phyloP scores from a whole-genome alignment of 2,888 invertebrate species.

The Fragum whitleyi region DNA sequence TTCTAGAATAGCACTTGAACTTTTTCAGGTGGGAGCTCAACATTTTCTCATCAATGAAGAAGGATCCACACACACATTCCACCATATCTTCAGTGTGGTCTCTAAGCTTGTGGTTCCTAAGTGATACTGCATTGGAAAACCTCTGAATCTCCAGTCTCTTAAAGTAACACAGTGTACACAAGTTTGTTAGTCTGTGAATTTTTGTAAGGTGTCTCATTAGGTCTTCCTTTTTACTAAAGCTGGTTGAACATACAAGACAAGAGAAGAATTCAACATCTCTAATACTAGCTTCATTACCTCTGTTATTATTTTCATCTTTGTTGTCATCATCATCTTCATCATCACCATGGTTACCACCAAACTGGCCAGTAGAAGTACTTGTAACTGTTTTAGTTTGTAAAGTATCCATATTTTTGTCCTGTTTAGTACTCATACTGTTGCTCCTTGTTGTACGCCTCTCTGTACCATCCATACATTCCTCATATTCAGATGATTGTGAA shows the following conservation, averaged over 20 bases:
- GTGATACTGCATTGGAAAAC: slow-evolving; percentile 60
- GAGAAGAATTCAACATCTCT: slow-evolving; percentile 32
- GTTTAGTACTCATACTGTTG: too few species aligned
- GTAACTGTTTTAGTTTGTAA: too few species aligned
- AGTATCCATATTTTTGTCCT: too few species aligned
- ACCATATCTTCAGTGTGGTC: slow-evolving; percentile 57
- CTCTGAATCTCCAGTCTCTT: slow-evolving; percentile 34
- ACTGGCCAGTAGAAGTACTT: neutral
- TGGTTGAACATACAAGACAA: slow-evolving; percentile 50
- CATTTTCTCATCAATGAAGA: slow-evolving; percentile 63
- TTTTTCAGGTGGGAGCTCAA: slow-evolving; percentile 54
- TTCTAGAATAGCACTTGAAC: slow-evolving; percentile 43
- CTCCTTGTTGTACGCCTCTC: neutral
- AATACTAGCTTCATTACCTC: neutral
- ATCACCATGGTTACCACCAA: neutral
- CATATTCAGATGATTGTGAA: too few species aligned
- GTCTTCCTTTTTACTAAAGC: slow-evolving; percentile 34
- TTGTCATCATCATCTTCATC: slow-evolving; percentile 7
- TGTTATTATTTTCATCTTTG: slow-evolving; percentile 4
- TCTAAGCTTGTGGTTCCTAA: slow-evolving; percentile 57
- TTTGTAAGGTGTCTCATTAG: slow-evolving; percentile 53
- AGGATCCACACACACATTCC: slow-evolving; percentile 52
- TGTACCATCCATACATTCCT: too few species aligned
- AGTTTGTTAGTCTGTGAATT: slow-evolving; percentile 55
- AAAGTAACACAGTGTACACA: slow-evolving; percentile 60